Base-by-base conservation (phyloP, 2,113 vertebrate genomes). In the Dolichallabes microphthalmus region DNA sequence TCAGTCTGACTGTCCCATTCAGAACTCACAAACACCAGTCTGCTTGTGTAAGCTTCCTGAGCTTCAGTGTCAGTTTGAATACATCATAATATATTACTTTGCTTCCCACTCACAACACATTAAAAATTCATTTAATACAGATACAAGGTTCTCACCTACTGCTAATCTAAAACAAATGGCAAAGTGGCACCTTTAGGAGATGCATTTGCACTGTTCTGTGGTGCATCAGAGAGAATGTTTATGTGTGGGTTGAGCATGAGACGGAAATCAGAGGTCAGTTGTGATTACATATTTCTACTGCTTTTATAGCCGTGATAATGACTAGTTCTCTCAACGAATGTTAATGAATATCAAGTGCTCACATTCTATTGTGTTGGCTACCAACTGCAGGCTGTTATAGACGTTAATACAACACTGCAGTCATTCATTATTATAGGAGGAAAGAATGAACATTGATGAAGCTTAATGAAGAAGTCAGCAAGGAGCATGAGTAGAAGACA, bases 311-410 rank as follows among this genome's bases (percentile, higher is more conserved):
- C 50, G n/a, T 75, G 85, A 66, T 82, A 86, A 86, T 82, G 53
- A 82, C 79, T 12, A 68, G 30, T 71, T 73, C 64, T 69, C 58
- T 86, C 79, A 82, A 61, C 57, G 27, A 35, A 61, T 75, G 80
- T 53, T 86, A 86, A 86, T 82, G 79, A 86, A 86, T 73, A 52
- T 86, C 80, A 86, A 86, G 85, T 82, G 85, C 79, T 76, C 58
- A 66, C 7, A 60, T 80, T 86, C 71, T 58, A 86, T 79, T 58
- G 85, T 13, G 22, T 86, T 20, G 32, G 45, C 32, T 82, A 55
- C 58, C 20, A 66, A 82, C 45, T 57, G 30, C 79, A 53, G 69
- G 25, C 79, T 55, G 85, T 82, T 86, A 82, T 39, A 30, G 69
- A 86, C 71, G 82, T 58, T 66, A 75, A 75, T 68, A 82, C 58